Percentiles rank a stretch among this genome's conserved stretches.
Evolutionary conservation across 2,888 invertebrate species (phyloP).

Genomic region (Enchytraeus crypticus): DNA sequence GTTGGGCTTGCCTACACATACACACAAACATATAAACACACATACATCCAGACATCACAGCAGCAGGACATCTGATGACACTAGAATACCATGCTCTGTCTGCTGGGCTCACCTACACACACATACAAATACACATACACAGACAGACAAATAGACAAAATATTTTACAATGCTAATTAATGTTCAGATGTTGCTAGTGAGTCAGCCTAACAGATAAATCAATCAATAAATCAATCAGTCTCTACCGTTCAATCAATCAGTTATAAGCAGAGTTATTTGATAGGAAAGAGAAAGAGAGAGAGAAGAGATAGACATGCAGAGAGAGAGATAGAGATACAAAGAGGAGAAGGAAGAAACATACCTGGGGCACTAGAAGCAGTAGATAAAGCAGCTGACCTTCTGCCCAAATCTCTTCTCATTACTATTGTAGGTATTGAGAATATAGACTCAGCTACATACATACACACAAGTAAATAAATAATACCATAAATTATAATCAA

Average conservation of each 20-base stretch:
- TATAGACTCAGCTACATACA: conserved; percentile 50
- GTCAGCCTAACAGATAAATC: no score
- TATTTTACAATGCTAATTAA: no score
- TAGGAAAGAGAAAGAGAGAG: background rate
- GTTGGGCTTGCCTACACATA: conserved; percentile 38
- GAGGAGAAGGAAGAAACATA: background rate
- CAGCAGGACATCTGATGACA: no score
- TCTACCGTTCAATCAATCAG: background rate
- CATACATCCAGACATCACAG: conserved; percentile 1
- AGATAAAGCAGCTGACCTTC: conserved; percentile 19
- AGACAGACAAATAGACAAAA: background rate
- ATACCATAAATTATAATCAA: background rate
- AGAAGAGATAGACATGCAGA: background rate
- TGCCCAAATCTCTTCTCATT: conserved; percentile 50
- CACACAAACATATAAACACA: background rate
- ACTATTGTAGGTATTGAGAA: conserved; percentile 52
- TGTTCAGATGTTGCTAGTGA: no score
- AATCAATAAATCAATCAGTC: background rate
- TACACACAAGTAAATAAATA: background rate
- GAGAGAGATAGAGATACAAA: background rate
- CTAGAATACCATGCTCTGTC: conserved; percentile 50
- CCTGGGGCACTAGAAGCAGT: background rate
- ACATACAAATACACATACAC: background rate
- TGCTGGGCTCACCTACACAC: conserved; percentile 39
- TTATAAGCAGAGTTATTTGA: background rate